phyloP scores from a whole-genome alignment of 2,888 invertebrate species.

The Saturnia pavonia region DNA sequence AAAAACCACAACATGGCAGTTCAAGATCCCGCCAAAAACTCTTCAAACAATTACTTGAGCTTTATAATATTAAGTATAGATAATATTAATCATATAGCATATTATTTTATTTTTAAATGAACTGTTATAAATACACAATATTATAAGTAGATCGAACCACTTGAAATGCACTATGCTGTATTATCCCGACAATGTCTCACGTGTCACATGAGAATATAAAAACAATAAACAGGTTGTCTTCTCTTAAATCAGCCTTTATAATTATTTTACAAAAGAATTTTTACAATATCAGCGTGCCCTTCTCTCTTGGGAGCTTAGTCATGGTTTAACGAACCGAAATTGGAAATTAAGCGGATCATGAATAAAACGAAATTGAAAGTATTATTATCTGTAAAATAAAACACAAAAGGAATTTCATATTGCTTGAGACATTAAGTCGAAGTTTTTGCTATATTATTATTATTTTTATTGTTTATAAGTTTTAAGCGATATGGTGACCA shows the following conservation, averaged over 20 bases:
- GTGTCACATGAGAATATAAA: neutral
- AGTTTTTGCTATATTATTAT: neutral
- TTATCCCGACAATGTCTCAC: no score
- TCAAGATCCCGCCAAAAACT: no score
- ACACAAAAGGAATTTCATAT: neutral
- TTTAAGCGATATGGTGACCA: no score
- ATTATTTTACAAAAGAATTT: neutral
- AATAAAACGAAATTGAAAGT: slow-evolving; percentile 3
- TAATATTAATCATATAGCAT: no score
- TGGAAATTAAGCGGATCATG: neutral
- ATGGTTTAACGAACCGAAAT: slow-evolving; percentile 2
- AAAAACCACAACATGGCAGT: no score
- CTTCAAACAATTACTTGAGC: no score
- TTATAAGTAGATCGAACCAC: no score
- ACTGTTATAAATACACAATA: no score
- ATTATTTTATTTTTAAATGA: no score
- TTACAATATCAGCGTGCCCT: neutral
- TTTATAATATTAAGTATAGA: no score
- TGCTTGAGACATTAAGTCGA: neutral
- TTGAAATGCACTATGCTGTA: no score
- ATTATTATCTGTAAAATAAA: neutral
- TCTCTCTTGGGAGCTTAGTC: neutral
- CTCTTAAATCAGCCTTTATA: neutral
- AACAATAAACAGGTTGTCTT: neutral
- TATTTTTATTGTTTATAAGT: no score